These are phyloP conservation scores for Machaerirhynchus nigripectus DNA, from an alignment of 2,113 vertebrate genomes.

Conservation along the genomic window DNA sequence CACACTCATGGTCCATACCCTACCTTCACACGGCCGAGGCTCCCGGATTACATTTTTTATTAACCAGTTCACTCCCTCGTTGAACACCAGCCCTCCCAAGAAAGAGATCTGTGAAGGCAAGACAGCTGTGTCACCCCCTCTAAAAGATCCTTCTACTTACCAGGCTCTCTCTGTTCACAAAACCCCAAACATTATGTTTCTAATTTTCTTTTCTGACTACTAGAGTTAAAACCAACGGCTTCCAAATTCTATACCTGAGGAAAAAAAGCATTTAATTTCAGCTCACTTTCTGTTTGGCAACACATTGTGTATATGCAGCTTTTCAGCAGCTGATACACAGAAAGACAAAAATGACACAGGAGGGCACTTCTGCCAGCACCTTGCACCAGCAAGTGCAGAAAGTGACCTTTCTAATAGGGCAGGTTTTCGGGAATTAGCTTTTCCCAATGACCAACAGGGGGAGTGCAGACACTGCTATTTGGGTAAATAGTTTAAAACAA, in stretches of 20 bases:
- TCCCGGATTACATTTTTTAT: conserved; percentile 93
- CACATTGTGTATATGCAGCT: neutral
- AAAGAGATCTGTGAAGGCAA: conserved; percentile 89
- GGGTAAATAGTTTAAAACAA: neutral
- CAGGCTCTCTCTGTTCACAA: neutral
- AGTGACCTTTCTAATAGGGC: neutral
- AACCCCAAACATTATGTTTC: neutral
- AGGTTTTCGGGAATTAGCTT: neutral
- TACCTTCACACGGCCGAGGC: conserved; percentile 93
- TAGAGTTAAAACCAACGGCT: neutral
- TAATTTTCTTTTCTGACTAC: neutral
- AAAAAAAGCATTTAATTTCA: neutral
- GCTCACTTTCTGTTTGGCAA: neutral
- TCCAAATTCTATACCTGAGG: neutral
- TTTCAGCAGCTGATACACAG: neutral
- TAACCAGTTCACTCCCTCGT: conserved; percentile 95
- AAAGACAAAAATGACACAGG: neutral
- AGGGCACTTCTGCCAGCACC: neutral
- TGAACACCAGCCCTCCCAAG: conserved; percentile 89
- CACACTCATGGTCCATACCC: neutral
- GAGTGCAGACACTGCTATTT: conserved; percentile 1
- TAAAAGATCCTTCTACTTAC: neutral
- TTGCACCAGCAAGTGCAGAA: neutral
- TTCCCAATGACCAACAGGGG: neutral
- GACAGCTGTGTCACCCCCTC: neutral